Evolutionary conservation across 2,113 vertebrate species (phyloP).

Genomic region (Abramis brama): DNA sequence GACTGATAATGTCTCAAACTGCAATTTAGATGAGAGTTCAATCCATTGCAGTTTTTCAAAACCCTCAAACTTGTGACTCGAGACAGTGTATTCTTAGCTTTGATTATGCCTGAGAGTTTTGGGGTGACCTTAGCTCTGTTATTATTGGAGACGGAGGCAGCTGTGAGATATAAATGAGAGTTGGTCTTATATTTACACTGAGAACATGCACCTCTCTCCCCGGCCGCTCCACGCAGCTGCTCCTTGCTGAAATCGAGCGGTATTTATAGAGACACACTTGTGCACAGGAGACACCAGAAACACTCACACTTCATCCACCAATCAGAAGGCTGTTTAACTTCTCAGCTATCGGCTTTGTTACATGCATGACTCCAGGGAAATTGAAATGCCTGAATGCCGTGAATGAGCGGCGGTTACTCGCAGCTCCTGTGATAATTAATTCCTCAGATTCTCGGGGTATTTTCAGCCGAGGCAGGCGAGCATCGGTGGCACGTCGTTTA

Average conservation of each 20-base stretch:
- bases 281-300: constrained; percentile 40
- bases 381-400: constrained; percentile 9
- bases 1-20: neutral
- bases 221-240: constrained; percentile 57
- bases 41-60: neutral
- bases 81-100: constrained; percentile 6
- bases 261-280: constrained; percentile 73
- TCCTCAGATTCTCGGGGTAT: constrained; percentile 45
- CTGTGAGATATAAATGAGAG: neutral
- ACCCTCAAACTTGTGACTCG: neutral
- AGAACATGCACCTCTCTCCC: constrained; percentile 10
- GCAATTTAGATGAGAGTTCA: constrained; percentile 12
- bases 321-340: constrained; percentile 54
- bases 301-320: constrained; percentile 59
- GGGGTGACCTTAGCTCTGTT: constrained; percentile 22
- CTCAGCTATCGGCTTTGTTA: constrained; percentile 51
- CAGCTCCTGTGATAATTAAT: constrained; percentile 47
- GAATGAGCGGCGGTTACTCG: constrained; percentile 30
- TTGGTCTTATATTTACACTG: constrained; percentile 22
- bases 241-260: constrained; percentile 60
- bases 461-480: constrained; percentile 3
- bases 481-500: constrained; percentile 45
- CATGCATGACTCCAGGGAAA: constrained; percentile 22
- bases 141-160: constrained; percentile 7
- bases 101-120: constrained; percentile 24